A percentile compares a stretch with the other conserved stretches of the same genome.
These are phyloP conservation scores for Moxostoma hubbsi DNA, from an alignment of 2,797 vertebrate species.

Conservation along the genomic window DNA sequence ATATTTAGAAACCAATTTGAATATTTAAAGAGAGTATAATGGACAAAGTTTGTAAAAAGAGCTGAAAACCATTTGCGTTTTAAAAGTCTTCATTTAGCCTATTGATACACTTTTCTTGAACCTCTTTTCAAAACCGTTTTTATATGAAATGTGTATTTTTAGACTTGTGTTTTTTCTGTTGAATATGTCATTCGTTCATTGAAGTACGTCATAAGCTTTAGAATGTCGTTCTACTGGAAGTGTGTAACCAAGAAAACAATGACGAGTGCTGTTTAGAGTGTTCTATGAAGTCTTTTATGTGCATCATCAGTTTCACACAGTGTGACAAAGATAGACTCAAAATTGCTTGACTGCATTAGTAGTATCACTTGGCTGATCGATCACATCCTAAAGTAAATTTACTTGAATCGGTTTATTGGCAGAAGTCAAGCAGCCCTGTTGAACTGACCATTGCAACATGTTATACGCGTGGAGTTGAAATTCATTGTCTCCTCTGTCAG, in stretches of 20 bases:
- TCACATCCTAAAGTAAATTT: constrained; percentile 84
- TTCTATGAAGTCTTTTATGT: constrained; percentile 13
- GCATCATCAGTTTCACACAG: constrained; percentile 40
- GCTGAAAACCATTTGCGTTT: too few relatives aligned
- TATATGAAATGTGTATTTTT: not conserved
- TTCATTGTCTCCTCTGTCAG: not conserved
- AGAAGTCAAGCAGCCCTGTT: constrained; percentile 75
- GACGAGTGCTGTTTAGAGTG: not conserved
- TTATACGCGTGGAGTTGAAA: not conserved
- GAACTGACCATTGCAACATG: constrained; percentile 26
- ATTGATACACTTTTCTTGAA: not conserved
- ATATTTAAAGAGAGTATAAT: not conserved
- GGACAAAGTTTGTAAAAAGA: too few relatives aligned
- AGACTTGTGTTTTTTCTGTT: not conserved
- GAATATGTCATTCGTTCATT: not conserved
- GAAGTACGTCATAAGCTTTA: too few relatives aligned
- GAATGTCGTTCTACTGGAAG: too few relatives aligned
- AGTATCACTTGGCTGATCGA: constrained; percentile 75
- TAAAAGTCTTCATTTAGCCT: too few relatives aligned
- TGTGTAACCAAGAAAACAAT: too few relatives aligned
- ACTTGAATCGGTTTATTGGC: constrained; percentile 82
- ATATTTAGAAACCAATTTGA: constrained; percentile 6
- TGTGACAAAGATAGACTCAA: constrained; percentile 73
- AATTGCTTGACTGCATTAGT: constrained; percentile 77
- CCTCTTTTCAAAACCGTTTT: not conserved